Evolutionary conservation across 2,797 vertebrate genomes (phyloP).

Genomic region (Hyperoplus lanceolatus): DNA sequence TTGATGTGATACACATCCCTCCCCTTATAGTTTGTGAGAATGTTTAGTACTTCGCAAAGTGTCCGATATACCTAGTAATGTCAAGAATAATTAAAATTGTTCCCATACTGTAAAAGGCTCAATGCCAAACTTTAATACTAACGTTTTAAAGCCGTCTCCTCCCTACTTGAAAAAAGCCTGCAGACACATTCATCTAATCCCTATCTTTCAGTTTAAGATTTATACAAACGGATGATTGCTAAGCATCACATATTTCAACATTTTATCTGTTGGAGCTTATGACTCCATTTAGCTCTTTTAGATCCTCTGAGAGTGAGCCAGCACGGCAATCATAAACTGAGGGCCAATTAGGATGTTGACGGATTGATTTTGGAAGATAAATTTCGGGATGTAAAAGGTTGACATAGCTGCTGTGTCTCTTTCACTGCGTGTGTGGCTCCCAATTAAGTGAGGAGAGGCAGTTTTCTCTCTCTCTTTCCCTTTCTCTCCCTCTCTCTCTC

Average conservation of each 20-base stretch:
- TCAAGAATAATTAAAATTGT: conserved; percentile 40
- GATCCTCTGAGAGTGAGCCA: conserved; percentile 84
- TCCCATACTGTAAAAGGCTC: conserved; percentile 41
- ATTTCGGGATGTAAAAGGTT: conserved; percentile 87
- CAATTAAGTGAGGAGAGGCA: conserved; percentile 83
- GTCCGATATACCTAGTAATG: conserved; percentile 43
- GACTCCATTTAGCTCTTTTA: conserved; percentile 84
- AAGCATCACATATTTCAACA: conserved; percentile 86
- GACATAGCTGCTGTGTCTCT: conserved; percentile 85
- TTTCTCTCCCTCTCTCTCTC: neutral
- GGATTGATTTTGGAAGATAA: conserved; percentile 88
- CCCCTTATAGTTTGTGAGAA: conserved; percentile 38
- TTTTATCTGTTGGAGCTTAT: conserved; percentile 83
- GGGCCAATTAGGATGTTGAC: conserved; percentile 88
- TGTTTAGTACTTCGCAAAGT: conserved; percentile 48
- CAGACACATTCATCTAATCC: conserved; percentile 83
- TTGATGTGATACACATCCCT: conserved; percentile 59
- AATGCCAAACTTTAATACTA: conserved; percentile 56
- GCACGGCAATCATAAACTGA: conserved; percentile 82
- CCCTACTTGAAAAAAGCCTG: conserved; percentile 62
- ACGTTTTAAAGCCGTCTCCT: conserved; percentile 70
- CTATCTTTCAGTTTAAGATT: conserved; percentile 81
- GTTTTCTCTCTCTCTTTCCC: conserved; percentile 59
- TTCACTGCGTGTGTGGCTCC: conserved; percentile 78
- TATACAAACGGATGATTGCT: conserved; percentile 84